Conservation (phyloP, 2,113 vertebrate genomes). For the Fukomys damarensis region DNA sequence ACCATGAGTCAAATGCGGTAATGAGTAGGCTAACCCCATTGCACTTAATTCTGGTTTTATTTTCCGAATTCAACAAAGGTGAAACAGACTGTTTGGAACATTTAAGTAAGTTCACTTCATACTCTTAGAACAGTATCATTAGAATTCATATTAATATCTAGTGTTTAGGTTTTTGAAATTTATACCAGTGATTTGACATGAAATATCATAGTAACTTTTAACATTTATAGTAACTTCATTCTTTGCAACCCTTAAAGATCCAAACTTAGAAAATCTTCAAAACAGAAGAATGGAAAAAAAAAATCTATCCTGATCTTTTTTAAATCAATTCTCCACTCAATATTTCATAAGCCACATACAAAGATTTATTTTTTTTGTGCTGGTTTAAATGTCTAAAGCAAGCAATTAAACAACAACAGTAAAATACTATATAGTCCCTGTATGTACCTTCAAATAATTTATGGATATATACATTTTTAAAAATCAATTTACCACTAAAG, state of each 20-base stretch:
- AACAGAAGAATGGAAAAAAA: not conserved
- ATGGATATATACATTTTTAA: not conserved
- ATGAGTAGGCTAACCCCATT: not conserved
- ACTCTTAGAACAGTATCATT: not conserved
- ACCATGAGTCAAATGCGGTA: not conserved
- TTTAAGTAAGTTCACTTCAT: not conserved
- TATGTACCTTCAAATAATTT: not conserved
- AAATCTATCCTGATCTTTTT: not conserved
- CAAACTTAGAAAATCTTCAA: not conserved
- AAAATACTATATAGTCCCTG: not conserved
- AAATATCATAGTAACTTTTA: not conserved
- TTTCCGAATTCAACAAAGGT: not conserved
- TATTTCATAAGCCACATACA: not conserved
- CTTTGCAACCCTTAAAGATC: not conserved
- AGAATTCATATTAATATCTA: not conserved
- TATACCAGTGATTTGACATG: not conserved
- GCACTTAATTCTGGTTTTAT: not conserved
- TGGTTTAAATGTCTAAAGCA: not conserved
- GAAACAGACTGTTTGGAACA: not conserved
- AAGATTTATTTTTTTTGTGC: not conserved
- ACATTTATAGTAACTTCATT: not conserved
- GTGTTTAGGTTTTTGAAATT: not conserved
- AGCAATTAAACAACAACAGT: not conserved
- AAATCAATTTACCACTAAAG: conserved; percentile 45
- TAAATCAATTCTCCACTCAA: not conserved